A percentile compares a stretch with the other conserved stretches of the same genome.
These are phyloP conservation scores for Psilanteris sp. DNA, from an alignment of 1,140 invertebrate genomes.

Conservation along the genomic window DNA sequence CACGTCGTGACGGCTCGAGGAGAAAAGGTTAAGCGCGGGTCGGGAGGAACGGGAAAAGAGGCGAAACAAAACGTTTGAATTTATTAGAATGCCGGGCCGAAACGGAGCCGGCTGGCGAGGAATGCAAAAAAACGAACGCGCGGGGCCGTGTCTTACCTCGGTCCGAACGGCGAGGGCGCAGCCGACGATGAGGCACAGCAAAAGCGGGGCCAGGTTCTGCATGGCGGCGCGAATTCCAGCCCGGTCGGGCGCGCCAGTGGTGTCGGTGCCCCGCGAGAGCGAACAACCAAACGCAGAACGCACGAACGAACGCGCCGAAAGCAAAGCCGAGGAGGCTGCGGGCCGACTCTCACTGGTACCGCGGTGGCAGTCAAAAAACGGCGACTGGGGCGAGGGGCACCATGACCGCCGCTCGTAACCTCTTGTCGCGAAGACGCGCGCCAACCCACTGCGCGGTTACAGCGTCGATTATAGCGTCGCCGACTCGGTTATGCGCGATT, in stretches of 20 bases:
- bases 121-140: conserved; percentile 11
- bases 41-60: no score
- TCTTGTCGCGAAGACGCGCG: conserved; percentile 41
- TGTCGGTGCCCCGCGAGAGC: conserved; percentile 22
- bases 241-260: conserved; percentile 24
- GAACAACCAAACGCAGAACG: no score
- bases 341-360: no score
- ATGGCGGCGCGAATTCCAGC: conserved; percentile 12
- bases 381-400: conserved; percentile 4
- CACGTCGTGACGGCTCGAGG: no score
- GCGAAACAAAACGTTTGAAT: no score
- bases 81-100: no score
- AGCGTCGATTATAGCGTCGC: conserved; percentile 32
- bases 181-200: conserved; percentile 44
- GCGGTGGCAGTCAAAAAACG: neutral
- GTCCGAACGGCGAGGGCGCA: conserved; percentile 36
- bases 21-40: no score
- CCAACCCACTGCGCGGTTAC: conserved; percentile 34
- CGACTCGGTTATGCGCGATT: conserved; percentile 20
- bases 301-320: no score
- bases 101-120: neutral
- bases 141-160: conserved; percentile 52
- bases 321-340: no score
- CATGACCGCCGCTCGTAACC: conserved; percentile 7
- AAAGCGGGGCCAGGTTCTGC: conserved; percentile 25